Evolutionary conservation across 1,140 invertebrate genomes (phyloP).

Genomic region (Zaprionus capensis): DNA sequence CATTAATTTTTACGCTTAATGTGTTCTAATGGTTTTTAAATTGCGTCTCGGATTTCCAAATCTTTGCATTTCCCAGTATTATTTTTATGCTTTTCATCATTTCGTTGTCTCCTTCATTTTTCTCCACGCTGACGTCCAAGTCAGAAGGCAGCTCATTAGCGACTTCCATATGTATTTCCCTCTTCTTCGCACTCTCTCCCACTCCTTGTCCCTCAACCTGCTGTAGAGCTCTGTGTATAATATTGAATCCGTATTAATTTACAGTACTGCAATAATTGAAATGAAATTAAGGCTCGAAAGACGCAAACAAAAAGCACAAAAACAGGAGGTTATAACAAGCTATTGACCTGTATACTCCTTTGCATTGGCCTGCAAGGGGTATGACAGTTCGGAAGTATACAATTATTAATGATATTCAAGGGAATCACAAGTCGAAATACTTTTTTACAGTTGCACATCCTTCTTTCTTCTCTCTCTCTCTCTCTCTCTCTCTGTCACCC

Average conservation of each 20-base stretch:
- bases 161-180: conserved; percentile 23
- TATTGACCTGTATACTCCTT: neutral
- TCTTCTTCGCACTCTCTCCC: conserved; percentile 12
- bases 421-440: neutral
- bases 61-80: conserved; percentile 26
- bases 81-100: conserved; percentile 9
- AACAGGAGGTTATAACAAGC: neutral
- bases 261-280: conserved; percentile 64
- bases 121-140: conserved; percentile 26
- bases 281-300: conserved; percentile 48
- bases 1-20: conserved; percentile 83
- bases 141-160: conserved; percentile 64
- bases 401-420: neutral
- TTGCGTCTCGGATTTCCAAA: conserved; percentile 76
- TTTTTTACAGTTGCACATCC: neutral
- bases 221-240: neutral
- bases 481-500: neutral
- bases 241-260: conserved; percentile 45
- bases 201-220: neutral
- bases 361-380: neutral
- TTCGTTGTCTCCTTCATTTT: conserved; percentile 2
- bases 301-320: conserved; percentile 24
- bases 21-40: conserved; percentile 82
- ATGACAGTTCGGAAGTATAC: neutral
- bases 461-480: neutral